Base-by-base conservation (phyloP, 2,797 vertebrate species). In the Scomberomorus guttatus region DNA sequence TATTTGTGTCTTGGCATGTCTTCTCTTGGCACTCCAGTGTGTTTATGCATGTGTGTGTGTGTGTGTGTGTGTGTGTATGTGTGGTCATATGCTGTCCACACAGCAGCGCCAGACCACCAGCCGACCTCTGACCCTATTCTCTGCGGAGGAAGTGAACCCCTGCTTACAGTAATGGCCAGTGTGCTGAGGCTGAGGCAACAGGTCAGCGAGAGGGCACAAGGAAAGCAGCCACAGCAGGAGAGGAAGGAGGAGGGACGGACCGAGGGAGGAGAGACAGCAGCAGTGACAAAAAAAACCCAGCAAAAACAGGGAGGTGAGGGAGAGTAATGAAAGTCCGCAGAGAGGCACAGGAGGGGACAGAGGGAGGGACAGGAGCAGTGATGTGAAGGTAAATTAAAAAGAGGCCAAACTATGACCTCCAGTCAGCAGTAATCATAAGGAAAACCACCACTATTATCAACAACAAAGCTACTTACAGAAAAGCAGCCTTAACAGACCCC, bases 41-140 rank as follows among this genome's bases (percentile, higher is more conserved):
- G 75, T 86, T 14, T 59, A 17, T 61, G 51, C 61, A 32, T 70
- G 63, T 64, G 42, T 34, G 55, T 51, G 62, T 64, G 44, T 18
- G 63, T 58, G 34, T 29, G 1, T 37, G 63, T 48, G 37, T 68
- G 27, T 42, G 63, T 15, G 50, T 34, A 25, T 70, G 55, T 64
- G 61, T 44, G 68, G 46, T 22, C 55, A 68, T 77, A 72, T 75
- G 64, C 62, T 37, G 24, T 74, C 65, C 62, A 72, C 79, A 55
- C 85, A 85, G 84, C 83, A 81, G 86, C 82, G 74, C 71, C 75
- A 82, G 88, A 90, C 87, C 79, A 77, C 85, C 85, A 86, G 87
- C 71, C 6, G 1, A 92, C 89, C 92, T 81, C 70, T 90, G 85
- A 92, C 91, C 90, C 79, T 27, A 5, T 20, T 72, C 89, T 85